phyloP scores from a whole-genome alignment of 2,888 invertebrate genomes.

The Podotricha telesiphe region DNA sequence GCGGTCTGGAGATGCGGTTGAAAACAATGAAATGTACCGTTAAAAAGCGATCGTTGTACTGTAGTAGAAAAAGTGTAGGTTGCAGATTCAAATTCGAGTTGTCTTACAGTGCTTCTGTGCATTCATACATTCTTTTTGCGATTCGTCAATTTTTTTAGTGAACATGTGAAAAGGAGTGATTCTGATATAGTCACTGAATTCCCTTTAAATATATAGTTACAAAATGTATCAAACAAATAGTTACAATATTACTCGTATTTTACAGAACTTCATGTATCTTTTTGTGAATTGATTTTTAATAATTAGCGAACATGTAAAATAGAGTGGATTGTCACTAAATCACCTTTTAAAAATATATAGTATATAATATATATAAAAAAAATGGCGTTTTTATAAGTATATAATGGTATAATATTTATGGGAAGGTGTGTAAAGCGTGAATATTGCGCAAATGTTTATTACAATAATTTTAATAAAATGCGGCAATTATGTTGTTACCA shows the following conservation, averaged over 20 bases:
- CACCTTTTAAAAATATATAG: too few relatives aligned
- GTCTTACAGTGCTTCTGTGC: too few relatives aligned
- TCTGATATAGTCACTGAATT: too few relatives aligned
- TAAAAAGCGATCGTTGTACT: slow-evolving; percentile 5
- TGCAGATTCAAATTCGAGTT: not conserved
- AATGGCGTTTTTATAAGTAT: not conserved
- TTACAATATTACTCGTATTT: too few relatives aligned
- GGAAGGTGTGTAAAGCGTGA: not conserved
- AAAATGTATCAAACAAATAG: too few relatives aligned
- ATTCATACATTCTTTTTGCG: too few relatives aligned
- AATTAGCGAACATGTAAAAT: not conserved
- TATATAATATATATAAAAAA: too few relatives aligned
- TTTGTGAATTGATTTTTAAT: not conserved
- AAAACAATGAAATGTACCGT: slow-evolving; percentile 20
- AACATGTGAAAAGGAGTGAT: too few relatives aligned
- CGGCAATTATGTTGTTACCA: slow-evolving; percentile 5
- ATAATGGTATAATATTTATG: not conserved
- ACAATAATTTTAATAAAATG: slow-evolving; percentile 5
- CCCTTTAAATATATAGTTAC: too few relatives aligned
- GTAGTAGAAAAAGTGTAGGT: not conserved
- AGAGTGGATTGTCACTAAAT: not conserved
- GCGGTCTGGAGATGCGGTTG: slow-evolving; percentile 31
- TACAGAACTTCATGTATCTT: too few relatives aligned
- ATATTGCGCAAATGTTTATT: not conserved
- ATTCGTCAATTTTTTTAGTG: too few relatives aligned